Percentiles rank a stretch among this genome's conserved stretches.
phyloP scores from a whole-genome alignment of 2,888 invertebrate species.

The Cheilosia scutellata region DNA sequence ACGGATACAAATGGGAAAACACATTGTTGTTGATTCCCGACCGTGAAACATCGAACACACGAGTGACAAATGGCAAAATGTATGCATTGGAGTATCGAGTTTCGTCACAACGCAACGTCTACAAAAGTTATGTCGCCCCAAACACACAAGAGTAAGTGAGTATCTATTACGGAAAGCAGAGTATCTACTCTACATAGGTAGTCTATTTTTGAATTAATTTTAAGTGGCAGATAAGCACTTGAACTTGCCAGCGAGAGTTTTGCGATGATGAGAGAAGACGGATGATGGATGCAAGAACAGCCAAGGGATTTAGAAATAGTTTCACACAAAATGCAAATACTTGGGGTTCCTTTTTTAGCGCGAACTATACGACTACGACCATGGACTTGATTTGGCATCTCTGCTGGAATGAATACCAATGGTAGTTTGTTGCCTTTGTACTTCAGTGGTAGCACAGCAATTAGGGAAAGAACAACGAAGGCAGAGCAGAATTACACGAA shows the following conservation, averaged over 20 bases:
- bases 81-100: constrained; percentile 39
- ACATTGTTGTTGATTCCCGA: constrained; percentile 71
- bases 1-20: constrained; percentile 66
- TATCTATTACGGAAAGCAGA: constrained; percentile 7
- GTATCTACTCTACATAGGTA: not conserved
- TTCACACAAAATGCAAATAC: constrained; percentile 42
- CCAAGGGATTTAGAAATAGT: constrained; percentile 54
- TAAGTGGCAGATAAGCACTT: constrained; percentile 58
- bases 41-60: constrained; percentile 69
- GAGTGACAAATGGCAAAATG: constrained; percentile 57
- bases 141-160: not conserved
- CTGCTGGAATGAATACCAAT: constrained; percentile 34
- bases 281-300: constrained; percentile 31
- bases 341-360: constrained; percentile 30
- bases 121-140: not conserved
- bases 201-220: constrained; percentile 53
- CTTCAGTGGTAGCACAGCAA: constrained; percentile 47
- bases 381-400: constrained; percentile 46
- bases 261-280: constrained; percentile 23
- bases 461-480: constrained; percentile 9
- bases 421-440: constrained; percentile 31
- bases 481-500: constrained; percentile 17
- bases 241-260: constrained; percentile 54
- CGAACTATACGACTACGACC: constrained; percentile 7
- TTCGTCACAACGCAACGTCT: constrained; percentile 48